Evolutionary conservation across 1,140 invertebrate species (phyloP).

Genomic region (Halyomorpha halys): DNA sequence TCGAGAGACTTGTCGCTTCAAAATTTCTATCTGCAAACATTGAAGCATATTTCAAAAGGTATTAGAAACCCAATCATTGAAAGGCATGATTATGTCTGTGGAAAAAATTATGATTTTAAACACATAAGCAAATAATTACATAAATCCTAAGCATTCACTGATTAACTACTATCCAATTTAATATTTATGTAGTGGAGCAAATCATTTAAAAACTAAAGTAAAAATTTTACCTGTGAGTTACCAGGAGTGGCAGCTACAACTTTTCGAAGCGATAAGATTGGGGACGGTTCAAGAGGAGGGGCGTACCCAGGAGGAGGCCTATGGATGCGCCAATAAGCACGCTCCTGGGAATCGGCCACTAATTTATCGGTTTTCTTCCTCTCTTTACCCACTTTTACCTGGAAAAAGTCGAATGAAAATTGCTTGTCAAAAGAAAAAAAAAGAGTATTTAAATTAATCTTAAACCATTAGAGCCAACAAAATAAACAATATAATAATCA

Average conservation of each 20-base stretch:
- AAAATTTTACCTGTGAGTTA: slow-evolving; percentile 29
- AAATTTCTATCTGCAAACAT: slow-evolving; percentile 56
- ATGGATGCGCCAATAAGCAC: slow-evolving; percentile 93
- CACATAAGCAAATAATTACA: background rate
- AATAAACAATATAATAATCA: too few species aligned
- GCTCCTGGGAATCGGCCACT: slow-evolving; percentile 88
- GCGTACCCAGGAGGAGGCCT: slow-evolving; percentile 79
- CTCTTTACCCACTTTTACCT: slow-evolving; percentile 80
- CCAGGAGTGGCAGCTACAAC: slow-evolving; percentile 1
- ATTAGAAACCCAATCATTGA: too few species aligned
- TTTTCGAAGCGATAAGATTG: slow-evolving; percentile 49
- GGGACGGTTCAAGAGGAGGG: slow-evolving; percentile 72
- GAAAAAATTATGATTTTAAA: background rate
- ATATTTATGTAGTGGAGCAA: too few species aligned
- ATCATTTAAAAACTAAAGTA: background rate
- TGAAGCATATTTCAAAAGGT: background rate
- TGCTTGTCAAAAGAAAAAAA: background rate
- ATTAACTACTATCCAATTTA: too few species aligned
- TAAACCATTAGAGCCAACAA: too few species aligned
- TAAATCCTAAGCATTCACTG: too few species aligned
- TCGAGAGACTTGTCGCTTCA: slow-evolving; percentile 68
- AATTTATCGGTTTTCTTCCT: slow-evolving; percentile 92
- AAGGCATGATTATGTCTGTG: background rate
- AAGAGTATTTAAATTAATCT: background rate
- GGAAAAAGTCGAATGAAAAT: slow-evolving; percentile 19